Evolutionary conservation across 2,888 invertebrate genomes (phyloP).

Genomic region (Fissipunctia ypsillon): DNA sequence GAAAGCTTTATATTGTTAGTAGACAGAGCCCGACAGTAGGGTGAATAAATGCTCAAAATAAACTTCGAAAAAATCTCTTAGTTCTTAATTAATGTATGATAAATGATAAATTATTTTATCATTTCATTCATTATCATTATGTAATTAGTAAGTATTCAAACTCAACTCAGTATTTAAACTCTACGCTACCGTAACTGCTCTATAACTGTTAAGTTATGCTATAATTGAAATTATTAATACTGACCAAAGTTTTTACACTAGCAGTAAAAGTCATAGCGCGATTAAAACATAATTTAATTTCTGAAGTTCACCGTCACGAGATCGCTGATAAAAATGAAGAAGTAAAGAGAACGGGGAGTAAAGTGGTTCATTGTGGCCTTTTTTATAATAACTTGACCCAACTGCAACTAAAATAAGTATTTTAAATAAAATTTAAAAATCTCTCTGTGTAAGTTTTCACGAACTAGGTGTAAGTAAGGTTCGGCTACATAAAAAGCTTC

Average conservation of each 20-base stretch:
- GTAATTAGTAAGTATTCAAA: not conserved
- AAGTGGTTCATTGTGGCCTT: constrained; percentile 15
- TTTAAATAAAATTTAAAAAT: constrained; percentile 52
- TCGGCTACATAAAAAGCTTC: not conserved
- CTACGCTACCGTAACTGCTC: not conserved
- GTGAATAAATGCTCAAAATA: not conserved
- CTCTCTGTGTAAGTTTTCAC: constrained; percentile 16
- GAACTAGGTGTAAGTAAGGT: constrained; percentile 6
- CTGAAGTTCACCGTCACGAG: constrained; percentile 14
- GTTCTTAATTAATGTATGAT: too few relatives aligned
- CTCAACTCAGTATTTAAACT: not conserved
- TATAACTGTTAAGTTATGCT: not conserved
- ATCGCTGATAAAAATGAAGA: constrained; percentile 2
- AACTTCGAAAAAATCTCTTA: not conserved
- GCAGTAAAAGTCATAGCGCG: not conserved
- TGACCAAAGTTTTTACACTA: not conserved
- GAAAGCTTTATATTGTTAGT: too few relatives aligned
- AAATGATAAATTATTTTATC: too few relatives aligned
- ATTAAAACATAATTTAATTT: constrained; percentile 32
- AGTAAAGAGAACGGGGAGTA: not conserved
- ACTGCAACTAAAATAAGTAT: constrained; percentile 26
- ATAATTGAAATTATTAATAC: not conserved
- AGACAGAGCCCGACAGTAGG: too few relatives aligned
- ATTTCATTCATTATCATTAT: too few relatives aligned
- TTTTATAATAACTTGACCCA: constrained; percentile 26